phyloP scores from a whole-genome alignment of 1,140 invertebrate genomes.

The Neomicropteryx cornuta region DNA sequence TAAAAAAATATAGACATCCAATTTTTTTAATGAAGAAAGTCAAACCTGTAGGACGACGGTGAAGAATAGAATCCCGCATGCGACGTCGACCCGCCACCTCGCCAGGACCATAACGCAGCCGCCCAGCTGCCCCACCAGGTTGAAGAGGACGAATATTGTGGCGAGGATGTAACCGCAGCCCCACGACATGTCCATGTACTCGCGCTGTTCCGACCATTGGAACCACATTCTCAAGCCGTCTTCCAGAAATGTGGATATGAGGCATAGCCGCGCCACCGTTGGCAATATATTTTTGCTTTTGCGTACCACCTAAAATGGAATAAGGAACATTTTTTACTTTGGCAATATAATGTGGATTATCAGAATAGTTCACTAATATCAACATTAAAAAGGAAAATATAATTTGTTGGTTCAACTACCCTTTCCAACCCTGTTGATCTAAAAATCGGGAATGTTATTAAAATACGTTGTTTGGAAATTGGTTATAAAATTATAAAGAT shows the following conservation, averaged over 20 bases:
- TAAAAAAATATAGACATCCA: no score
- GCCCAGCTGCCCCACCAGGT: constrained; percentile 90
- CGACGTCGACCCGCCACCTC: constrained; percentile 86
- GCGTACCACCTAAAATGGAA: constrained; percentile 66
- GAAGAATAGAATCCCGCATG: constrained; percentile 89
- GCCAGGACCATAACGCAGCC: constrained; percentile 93
- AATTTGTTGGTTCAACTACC: neutral
- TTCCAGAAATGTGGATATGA: constrained; percentile 99
- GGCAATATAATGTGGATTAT: neutral
- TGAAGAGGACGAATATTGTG: constrained; percentile 72
- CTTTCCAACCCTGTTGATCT: no score
- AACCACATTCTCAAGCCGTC: constrained; percentile 99
- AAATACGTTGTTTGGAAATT: no score
- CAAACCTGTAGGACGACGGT: constrained; percentile 93
- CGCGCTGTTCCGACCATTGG: constrained; percentile 96
- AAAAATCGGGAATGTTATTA: no score
- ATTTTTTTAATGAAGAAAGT: no score
- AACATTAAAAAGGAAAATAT: neutral
- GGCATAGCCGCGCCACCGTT: constrained; percentile 87
- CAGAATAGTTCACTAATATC: neutral
- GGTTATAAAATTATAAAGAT: no score
- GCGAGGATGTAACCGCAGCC: constrained; percentile 90
- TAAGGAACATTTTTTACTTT: neutral
- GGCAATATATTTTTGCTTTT: constrained; percentile 91
- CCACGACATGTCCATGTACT: constrained; percentile 98